Conservation (phyloP, 2,797 vertebrate genomes). For the Chanos chanos region DNA sequence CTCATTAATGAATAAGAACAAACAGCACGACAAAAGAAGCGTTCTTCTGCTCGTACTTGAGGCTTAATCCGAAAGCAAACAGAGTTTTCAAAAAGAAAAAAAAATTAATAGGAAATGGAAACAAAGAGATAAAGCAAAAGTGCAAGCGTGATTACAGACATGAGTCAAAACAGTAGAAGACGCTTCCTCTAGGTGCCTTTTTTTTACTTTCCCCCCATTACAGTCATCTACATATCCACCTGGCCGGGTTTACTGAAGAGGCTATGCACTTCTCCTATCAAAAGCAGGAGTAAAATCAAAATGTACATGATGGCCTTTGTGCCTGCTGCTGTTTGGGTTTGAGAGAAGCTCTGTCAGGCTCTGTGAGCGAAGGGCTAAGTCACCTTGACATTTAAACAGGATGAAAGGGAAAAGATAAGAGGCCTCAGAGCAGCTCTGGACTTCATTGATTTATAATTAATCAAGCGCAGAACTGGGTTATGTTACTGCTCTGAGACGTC, state of each 20-base stretch:
- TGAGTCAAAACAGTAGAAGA: too few species aligned
- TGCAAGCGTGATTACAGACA: not conserved
- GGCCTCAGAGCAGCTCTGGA: constrained; percentile 42
- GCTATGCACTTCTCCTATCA: constrained; percentile 1
- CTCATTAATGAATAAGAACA: constrained; percentile 37
- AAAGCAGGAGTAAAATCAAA: constrained; percentile 33
- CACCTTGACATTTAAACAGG: constrained; percentile 45
- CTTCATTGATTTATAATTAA: constrained; percentile 56
- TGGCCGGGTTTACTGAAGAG: not conserved
- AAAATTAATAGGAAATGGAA: constrained; percentile 14
- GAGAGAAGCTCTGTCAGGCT: not conserved
- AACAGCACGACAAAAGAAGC: constrained; percentile 33
- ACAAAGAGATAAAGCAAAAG: not conserved
- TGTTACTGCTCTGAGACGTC: constrained; percentile 30
- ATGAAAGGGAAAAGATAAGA: constrained; percentile 51
- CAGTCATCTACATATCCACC: constrained; percentile 8
- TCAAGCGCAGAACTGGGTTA: constrained; percentile 35
- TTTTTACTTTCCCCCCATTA: too few species aligned
- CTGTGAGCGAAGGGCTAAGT: constrained; percentile 1
- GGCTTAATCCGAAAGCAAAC: not conserved
- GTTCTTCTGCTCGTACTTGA: not conserved
- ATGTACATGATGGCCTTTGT: constrained; percentile 21
- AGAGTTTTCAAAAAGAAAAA: too few species aligned
- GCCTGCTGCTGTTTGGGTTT: constrained; percentile 14
- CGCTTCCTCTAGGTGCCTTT: too few species aligned